phyloP scores from a whole-genome alignment of 2,113 vertebrate genomes.

The Gambusia affinis region DNA sequence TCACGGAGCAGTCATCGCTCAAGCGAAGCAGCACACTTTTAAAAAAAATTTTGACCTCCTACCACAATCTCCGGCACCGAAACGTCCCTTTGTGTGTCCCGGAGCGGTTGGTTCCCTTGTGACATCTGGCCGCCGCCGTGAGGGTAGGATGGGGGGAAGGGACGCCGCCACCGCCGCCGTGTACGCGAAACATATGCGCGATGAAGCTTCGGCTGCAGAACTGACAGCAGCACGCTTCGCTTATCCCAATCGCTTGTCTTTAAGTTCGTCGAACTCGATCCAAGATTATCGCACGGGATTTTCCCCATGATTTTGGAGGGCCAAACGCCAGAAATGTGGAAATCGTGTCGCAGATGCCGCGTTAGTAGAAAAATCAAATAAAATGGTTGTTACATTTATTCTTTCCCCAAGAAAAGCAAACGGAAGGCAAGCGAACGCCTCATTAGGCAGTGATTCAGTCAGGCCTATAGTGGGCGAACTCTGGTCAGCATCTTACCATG shows the following conservation, averaged over 20 bases:
- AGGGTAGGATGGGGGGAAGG: no score
- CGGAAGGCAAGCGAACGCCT: background rate
- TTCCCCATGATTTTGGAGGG: background rate
- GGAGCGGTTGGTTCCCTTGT: background rate
- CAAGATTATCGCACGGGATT: background rate
- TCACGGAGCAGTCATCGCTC: slow-evolving; percentile 38
- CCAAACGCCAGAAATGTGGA: background rate
- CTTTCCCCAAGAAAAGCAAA: background rate
- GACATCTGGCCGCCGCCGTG: slow-evolving; percentile 6
- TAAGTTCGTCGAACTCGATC: background rate
- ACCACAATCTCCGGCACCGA: slow-evolving; percentile 5
- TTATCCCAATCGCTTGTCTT: background rate
- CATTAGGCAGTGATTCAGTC: slow-evolving; percentile 32
- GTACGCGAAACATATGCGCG: background rate
- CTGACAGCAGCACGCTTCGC: background rate
- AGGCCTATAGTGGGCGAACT: slow-evolving; percentile 29
- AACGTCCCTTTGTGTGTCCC: slow-evolving; percentile 16
- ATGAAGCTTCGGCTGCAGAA: background rate
- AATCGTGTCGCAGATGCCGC: background rate
- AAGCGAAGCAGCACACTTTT: slow-evolving; percentile 21
- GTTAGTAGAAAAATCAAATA: background rate
- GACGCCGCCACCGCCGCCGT: background rate
- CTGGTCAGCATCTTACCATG: slow-evolving; percentile 40
- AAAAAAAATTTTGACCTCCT: no score
- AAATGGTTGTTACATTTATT: background rate